A percentile compares a stretch with the other conserved stretches of the same genome.
Evolutionary conservation across 2,888 invertebrate genomes (phyloP).

Genomic region (Brachyptera risi): DNA sequence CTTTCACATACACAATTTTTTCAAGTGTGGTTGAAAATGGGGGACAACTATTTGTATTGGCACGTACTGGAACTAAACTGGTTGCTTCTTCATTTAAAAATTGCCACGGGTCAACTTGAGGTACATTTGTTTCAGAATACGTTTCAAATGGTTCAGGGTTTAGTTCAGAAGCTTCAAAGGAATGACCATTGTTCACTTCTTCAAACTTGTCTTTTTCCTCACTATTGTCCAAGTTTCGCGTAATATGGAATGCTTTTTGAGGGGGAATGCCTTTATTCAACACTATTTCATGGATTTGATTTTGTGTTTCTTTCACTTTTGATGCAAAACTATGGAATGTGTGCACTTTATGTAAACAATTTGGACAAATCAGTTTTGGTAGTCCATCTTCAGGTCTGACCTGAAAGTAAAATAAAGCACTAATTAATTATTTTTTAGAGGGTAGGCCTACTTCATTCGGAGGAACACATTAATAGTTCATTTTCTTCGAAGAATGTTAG

Average conservation of each 20-base stretch:
- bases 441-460: too few relatives aligned
- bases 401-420: not conserved
- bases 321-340: conserved; percentile 5
- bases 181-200: not conserved
- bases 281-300: not conserved
- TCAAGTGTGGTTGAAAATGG: too few relatives aligned
- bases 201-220: not conserved
- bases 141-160: not conserved
- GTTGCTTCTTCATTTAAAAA: conserved; percentile 3
- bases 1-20: conserved; percentile 10
- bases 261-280: not conserved
- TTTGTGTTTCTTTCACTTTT: conserved; percentile 1
- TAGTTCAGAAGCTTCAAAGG: not conserved
- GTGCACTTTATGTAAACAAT: not conserved
- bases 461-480: too few relatives aligned
- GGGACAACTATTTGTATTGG: too few relatives aligned
- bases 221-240: not conserved
- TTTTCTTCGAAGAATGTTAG: too few relatives aligned
- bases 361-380: not conserved
- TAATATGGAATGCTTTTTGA: not conserved
- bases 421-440: not conserved
- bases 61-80: not conserved
- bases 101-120: conserved; percentile 6
- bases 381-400: conserved; percentile 5
- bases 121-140: not conserved